Conservation (phyloP, 1,140 invertebrate genomes). For the Trissolcus basalis region DNA sequence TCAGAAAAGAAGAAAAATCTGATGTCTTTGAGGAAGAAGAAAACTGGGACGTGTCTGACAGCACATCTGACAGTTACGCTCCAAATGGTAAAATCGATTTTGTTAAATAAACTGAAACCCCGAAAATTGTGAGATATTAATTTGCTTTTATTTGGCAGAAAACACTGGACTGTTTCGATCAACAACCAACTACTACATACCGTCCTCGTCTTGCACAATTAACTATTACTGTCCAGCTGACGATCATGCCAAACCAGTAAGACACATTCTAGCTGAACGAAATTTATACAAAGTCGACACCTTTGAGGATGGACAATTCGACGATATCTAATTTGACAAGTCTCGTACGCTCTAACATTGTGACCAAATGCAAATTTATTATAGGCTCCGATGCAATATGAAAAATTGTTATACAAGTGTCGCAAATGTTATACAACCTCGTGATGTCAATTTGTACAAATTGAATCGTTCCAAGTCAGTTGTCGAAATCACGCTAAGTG, state of each 20-base stretch:
- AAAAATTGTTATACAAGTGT: too few relatives aligned
- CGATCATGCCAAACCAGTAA: conserved; percentile 25
- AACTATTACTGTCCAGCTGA: conserved; percentile 46
- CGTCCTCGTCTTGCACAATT: background rate
- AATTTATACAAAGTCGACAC: conserved; percentile 1
- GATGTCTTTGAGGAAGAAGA: conserved; percentile 16
- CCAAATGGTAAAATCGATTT: conserved; percentile 17
- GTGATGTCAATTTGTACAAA: too few relatives aligned
- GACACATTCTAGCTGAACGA: conserved; percentile 1
- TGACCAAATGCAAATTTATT: too few relatives aligned
- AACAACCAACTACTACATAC: conserved; percentile 6
- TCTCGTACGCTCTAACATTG: too few relatives aligned
- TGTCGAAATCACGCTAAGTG: too few relatives aligned
- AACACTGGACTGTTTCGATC: conserved; percentile 9
- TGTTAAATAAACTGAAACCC: background rate
- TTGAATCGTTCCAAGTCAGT: too few relatives aligned
- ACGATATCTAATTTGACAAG: conserved; percentile 15
- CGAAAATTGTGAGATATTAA: background rate
- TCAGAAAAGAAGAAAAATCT: background rate
- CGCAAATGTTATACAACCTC: too few relatives aligned
- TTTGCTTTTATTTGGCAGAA: conserved; percentile 8
- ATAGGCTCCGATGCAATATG: too few relatives aligned
- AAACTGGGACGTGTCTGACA: conserved; percentile 13
- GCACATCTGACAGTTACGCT: conserved; percentile 21
- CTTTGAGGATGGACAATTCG: conserved; percentile 42